Evolutionary conservation across 2,113 vertebrate species (phyloP).

Genomic region (Mandrillus leucophaeus): DNA sequence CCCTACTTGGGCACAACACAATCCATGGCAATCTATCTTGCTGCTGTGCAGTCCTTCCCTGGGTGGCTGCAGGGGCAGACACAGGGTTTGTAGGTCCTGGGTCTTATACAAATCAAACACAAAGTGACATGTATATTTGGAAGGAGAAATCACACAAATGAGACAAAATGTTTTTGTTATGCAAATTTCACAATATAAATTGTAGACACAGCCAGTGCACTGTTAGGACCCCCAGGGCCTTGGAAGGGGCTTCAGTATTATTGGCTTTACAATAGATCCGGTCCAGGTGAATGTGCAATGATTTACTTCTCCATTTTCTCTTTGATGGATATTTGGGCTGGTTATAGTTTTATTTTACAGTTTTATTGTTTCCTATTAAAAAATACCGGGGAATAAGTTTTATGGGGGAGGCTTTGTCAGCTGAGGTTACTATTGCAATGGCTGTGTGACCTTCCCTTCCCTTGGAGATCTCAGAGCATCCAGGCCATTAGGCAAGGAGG

Average conservation of each 20-base stretch:
- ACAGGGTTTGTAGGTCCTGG: background rate
- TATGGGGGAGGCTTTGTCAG: too few species aligned
- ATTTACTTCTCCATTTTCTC: background rate
- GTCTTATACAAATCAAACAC: background rate
- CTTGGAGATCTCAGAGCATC: background rate
- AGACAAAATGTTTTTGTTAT: background rate
- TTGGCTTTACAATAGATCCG: background rate
- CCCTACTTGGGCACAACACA: background rate
- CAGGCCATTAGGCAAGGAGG: background rate
- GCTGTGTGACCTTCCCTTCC: accelerated
- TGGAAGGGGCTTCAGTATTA: background rate
- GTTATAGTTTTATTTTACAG: background rate
- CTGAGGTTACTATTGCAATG: background rate
- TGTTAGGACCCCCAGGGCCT: background rate
- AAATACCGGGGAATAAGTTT: too few species aligned
- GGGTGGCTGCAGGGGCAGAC: background rate
- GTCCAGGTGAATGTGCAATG: background rate
- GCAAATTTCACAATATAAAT: background rate
- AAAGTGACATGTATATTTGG: background rate
- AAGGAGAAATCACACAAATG: background rate
- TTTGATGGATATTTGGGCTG: background rate
- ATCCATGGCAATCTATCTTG: background rate
- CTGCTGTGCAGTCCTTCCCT: background rate
- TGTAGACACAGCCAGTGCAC: background rate
- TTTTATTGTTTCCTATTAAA: background rate